A percentile compares a stretch with the other conserved stretches of the same genome.
These are phyloP conservation scores for Aleiodes testaceus DNA, from an alignment of 2,888 invertebrate genomes.

Conservation along the genomic window DNA sequence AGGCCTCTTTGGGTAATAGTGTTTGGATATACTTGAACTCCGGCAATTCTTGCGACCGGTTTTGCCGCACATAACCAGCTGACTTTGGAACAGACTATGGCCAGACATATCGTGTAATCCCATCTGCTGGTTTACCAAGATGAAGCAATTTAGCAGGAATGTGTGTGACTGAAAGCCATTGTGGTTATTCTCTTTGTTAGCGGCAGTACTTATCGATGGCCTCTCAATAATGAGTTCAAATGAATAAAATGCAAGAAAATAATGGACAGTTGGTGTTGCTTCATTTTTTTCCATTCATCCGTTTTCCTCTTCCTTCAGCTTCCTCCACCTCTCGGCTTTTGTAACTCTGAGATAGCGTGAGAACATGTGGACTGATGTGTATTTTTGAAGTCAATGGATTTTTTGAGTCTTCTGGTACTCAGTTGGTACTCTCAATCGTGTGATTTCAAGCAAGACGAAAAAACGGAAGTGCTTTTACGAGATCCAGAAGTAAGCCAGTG, in stretches of 20 bases:
- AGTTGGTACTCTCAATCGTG: too few species aligned
- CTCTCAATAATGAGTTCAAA: not conserved
- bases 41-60: not conserved
- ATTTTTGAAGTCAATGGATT: too few species aligned
- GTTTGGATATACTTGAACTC: not conserved
- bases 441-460: too few species aligned
- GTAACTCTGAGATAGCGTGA: too few species aligned
- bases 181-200: not conserved
- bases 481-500: slow-evolving; percentile 3
- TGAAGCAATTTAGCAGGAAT: slow-evolving; percentile 1
- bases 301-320: not conserved
- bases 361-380: too few species aligned
- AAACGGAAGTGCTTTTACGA: slow-evolving; percentile 42
- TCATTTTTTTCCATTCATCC: slow-evolving; percentile 44
- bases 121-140: not conserved
- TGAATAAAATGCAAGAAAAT: not conserved
- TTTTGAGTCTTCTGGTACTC: too few species aligned
- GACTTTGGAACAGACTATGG: not conserved
- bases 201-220: not conserved
- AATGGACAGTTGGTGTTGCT: slow-evolving; percentile 30
- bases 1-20: too few species aligned
- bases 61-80: not conserved
- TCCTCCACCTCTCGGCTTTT: slow-evolving; percentile 7
- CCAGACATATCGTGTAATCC: not conserved
- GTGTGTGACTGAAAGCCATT: not conserved